Base-by-base conservation (phyloP, 2,888 invertebrate genomes). In the Pristionchus exspectatus region DNA sequence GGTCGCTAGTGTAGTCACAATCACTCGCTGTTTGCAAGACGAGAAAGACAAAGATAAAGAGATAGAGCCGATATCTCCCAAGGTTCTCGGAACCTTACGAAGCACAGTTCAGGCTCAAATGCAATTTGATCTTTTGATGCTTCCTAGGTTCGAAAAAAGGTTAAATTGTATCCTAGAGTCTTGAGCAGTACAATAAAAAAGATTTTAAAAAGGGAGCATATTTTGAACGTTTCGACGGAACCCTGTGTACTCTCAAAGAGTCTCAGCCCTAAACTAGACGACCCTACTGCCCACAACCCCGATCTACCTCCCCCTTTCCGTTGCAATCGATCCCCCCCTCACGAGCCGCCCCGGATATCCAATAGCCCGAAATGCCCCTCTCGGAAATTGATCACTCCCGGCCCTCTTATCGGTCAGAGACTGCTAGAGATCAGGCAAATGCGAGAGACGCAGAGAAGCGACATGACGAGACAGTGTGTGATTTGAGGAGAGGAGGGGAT, bases 401-500 rank as follows among this genome's bases (percentile, higher is more conserved):
- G 27, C 4, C 33, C 14, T 21, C 30, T 59, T 33, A 44, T 85
- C 50, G 50, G 27, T 54, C 27, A 27, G 81, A 81, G 50, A 72
- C 14, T n/a, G 50, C 24, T 3, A 50, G 44, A 50, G 63, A 63
- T 7, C 2, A 24, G 3, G 24, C 83, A 30, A 21, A 54, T 63
- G 56, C 4, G 86, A 59, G 63, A 86, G 63, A 63, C 33, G 12
- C 30, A 86, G 86, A 63, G 86, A 86, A 24, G 56, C 21, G 54
- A 83, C n/a, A 24, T 3, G 33, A 5, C 16, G 86, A n/a, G 86
- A 63, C 9, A 56, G 59, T 16, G 63, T 24, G 63, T 24, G 24
- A 86, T n/a, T 50, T 50, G 24, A n/a, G 30, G 86, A 86, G 86
- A 38, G 24, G 38, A 88, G 88, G 56, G 66, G 54, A 30, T 27